phyloP scores from a whole-genome alignment of 2,113 vertebrate genomes.

The Colinus virginianus region DNA sequence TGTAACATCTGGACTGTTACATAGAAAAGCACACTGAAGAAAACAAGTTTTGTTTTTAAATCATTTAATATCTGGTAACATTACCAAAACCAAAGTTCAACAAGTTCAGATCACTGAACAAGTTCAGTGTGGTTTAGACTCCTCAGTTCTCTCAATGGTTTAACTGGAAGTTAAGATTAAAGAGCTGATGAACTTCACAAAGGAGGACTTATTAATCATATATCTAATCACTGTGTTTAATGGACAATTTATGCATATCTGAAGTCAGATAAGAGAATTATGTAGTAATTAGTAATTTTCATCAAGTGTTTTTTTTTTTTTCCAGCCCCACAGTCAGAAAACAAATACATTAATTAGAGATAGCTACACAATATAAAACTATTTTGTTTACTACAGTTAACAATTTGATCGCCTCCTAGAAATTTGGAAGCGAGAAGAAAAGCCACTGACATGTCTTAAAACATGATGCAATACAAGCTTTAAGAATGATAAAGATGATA shows the following conservation, averaged over 20 bases:
- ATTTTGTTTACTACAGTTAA: neutral
- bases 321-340: neutral
- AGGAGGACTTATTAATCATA: neutral
- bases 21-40: neutral
- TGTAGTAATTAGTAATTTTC: no score
- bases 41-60: neutral
- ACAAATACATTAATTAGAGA: neutral
- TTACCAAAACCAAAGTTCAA: neutral
- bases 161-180: constrained; percentile 61
- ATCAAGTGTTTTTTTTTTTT: neutral
- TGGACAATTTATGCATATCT: neutral
- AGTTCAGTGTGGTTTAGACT: constrained; percentile 48
- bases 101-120: neutral
- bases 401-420: neutral
- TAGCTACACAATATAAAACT: neutral
- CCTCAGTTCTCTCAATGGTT: constrained; percentile 41
- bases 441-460: neutral
- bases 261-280: neutral
- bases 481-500: neutral
- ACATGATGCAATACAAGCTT: neutral
- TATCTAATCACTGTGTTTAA: neutral
- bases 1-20: neutral
- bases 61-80: constrained; percentile 46
- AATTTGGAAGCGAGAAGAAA: neutral
- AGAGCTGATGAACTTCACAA: constrained; percentile 32